phyloP scores from a whole-genome alignment of 2,113 vertebrate genomes.

The Nothoprocta perdicaria region DNA sequence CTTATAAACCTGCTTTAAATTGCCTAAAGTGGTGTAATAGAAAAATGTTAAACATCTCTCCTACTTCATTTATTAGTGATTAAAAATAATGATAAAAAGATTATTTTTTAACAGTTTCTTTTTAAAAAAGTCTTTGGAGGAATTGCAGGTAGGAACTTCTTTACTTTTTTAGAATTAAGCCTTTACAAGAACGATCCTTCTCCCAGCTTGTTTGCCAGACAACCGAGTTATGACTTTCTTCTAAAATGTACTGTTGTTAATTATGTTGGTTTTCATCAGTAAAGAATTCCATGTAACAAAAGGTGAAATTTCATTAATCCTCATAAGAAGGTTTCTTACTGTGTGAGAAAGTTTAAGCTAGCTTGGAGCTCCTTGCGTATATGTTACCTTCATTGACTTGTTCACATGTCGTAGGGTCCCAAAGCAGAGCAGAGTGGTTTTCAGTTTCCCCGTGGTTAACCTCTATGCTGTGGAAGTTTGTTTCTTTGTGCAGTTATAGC shows the following conservation, averaged over 20 bases:
- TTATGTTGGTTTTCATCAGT: background rate
- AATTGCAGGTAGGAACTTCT: background rate
- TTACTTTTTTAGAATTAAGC: background rate
- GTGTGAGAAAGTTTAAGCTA: rapidly evolving
- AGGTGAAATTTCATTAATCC: background rate
- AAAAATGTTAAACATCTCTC: background rate
- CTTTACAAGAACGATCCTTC: background rate
- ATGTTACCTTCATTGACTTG: background rate
- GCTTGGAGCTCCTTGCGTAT: rapidly evolving
- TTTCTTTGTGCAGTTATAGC: background rate
- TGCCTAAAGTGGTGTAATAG: background rate
- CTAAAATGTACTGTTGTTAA: background rate
- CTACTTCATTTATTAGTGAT: background rate
- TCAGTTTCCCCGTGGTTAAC: background rate
- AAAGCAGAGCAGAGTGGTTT: rapidly evolving
- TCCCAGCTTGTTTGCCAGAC: background rate
- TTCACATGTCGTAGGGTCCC: rapidly evolving
- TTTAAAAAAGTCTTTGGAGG: background rate
- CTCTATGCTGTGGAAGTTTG: background rate
- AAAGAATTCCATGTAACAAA: background rate
- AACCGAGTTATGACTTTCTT: background rate
- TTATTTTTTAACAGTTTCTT: background rate
- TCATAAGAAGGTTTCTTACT: background rate
- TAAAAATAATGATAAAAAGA: background rate
- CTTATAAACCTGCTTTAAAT: background rate